phyloP scores from a whole-genome alignment of 1,140 invertebrate genomes.

The Aricia agestis region DNA sequence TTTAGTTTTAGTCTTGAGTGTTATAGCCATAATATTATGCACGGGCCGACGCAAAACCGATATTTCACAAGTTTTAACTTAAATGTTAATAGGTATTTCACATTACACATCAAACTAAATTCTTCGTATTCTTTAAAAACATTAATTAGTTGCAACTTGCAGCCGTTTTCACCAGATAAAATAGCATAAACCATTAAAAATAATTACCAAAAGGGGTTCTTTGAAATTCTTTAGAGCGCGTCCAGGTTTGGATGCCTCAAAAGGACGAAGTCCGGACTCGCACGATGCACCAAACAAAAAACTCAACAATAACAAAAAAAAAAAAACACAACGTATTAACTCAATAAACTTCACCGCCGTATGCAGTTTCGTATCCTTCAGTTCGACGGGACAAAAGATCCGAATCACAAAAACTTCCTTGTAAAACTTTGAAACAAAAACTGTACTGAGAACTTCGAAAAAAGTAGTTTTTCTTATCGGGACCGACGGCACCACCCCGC shows the following conservation, averaged over 20 bases:
- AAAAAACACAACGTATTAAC: constrained; percentile 70
- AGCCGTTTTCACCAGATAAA: neutral
- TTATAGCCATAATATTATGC: neutral
- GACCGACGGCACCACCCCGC: constrained; percentile 65
- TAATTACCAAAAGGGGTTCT: constrained; percentile 71
- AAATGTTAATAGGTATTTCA: neutral
- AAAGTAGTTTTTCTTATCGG: constrained; percentile 66
- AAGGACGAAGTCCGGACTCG: constrained; percentile 63
- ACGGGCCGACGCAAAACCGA: neutral
- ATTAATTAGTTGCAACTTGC: neutral
- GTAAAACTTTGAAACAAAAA: constrained; percentile 71
- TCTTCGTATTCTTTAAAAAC: neutral
- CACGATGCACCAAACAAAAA: constrained; percentile 75
- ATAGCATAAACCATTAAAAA: neutral
- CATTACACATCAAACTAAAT: neutral
- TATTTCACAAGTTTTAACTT: neutral
- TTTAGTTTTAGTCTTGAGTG: neutral
- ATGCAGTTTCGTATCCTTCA: constrained; percentile 57
- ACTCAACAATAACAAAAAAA: constrained; percentile 74
- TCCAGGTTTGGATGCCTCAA: constrained; percentile 60
- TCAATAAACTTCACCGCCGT: constrained; percentile 60
- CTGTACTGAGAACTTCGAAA: constrained; percentile 70
- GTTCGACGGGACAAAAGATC: constrained; percentile 57
- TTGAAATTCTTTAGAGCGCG: constrained; percentile 55
- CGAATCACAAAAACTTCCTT: constrained; percentile 64